Base-by-base conservation (phyloP, 1,140 invertebrate genomes). In the Drosophila nigromelanica region DNA sequence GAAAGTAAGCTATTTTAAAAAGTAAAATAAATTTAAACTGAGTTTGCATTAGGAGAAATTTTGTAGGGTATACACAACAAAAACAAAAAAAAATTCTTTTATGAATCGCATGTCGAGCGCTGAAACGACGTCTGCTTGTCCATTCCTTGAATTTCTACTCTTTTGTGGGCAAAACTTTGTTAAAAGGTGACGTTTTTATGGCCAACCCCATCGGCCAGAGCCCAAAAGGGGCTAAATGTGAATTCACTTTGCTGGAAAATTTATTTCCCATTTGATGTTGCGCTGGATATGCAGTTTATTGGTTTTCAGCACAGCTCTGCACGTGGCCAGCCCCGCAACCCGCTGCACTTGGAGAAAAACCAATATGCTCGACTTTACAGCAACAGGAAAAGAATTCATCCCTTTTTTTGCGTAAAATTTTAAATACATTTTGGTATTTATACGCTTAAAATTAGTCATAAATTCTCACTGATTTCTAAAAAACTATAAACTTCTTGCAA, bases 271-370 rank as follows among this genome's bases (percentile, higher is more conserved):
- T 71, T 75, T 12, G 18, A 24, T 58, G 14, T 15, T 1, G 70
- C 63, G 72, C 66, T 61, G 56, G 33, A 77, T 67, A 71, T 80
- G 80, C 82, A 87, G 72, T 87, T 86, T 87, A 86, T 86, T 80
- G 81, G 74, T 75, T 75, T 66, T 81, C 27, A 14, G 27, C 52
- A 30, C 4, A 8, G 40, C 24, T 5, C 24, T 27, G 21, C 15
- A 15, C 39, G 37, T 40, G 24, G 4, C 18, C 18, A 7, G 11
- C 2, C 52, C 24, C 4, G 6, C 30, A 35, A 56, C 8, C 15
- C 7, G 7, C 15, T 18, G 21, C 18, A 24, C 10, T 21, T 24
- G 43, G 8, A 35, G 33, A 35, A 35, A 35, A 35, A 35, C 4
- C 27, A 6, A 3, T 5, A 0, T 27, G 27, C 27, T 27, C 27